phyloP scores from a whole-genome alignment of 2,888 invertebrate species.

The Morpho achilles region DNA sequence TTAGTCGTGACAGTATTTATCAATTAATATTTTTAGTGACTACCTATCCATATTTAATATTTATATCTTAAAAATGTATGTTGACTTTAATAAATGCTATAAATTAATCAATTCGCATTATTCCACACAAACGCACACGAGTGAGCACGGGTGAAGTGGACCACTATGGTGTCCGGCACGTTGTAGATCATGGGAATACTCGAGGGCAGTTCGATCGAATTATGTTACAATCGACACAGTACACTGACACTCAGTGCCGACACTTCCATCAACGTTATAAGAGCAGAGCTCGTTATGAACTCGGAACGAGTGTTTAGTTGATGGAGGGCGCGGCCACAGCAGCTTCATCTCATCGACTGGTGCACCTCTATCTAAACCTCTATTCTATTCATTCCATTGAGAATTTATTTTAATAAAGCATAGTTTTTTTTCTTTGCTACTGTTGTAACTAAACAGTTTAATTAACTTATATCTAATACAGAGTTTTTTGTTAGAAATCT shows the following conservation, averaged over 20 bases:
- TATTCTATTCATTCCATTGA: constrained; percentile 54
- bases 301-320: constrained; percentile 11
- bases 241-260: constrained; percentile 40
- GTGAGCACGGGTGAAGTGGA: too few relatives aligned
- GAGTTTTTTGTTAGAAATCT: constrained; percentile 35
- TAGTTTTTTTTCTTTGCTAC: constrained; percentile 56
- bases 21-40: constrained; percentile 62
- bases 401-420: constrained; percentile 55
- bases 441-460: constrained; percentile 71
- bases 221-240: constrained; percentile 32
- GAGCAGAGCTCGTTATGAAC: too few relatives aligned
- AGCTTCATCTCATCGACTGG: constrained; percentile 60
- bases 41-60: constrained; percentile 64
- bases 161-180: too few relatives aligned
- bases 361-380: constrained; percentile 58
- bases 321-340: constrained; percentile 42
- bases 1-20: constrained; percentile 73
- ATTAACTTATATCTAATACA: constrained; percentile 63
- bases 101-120: constrained; percentile 73
- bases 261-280: too few relatives aligned
- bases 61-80: constrained; percentile 39
- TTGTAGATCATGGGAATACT: too few relatives aligned
- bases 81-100: constrained; percentile 71
- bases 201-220: background rate
- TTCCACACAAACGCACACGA: constrained; percentile 47